These are phyloP conservation scores for Vespertilio murinus DNA, from an alignment of 2,797 vertebrate genomes.

Conservation along the genomic window DNA sequence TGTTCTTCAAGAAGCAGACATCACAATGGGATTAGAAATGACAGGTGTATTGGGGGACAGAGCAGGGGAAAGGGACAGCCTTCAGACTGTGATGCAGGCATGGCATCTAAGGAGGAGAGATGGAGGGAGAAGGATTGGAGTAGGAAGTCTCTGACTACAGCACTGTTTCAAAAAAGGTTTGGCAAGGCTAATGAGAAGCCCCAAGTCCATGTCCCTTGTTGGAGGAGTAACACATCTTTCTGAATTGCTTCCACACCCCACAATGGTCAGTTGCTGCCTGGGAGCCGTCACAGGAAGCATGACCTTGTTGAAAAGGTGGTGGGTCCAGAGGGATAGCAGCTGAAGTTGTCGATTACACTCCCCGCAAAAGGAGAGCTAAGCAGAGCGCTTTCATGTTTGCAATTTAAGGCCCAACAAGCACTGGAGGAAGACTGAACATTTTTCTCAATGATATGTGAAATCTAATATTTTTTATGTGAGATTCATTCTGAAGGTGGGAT, in stretches of 20 bases:
- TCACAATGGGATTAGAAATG: not conserved
- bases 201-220: not conserved
- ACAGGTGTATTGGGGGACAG: not conserved
- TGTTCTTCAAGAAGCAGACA: not conserved
- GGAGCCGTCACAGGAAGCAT: not conserved
- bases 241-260: not conserved
- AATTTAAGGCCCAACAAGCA: not conserved
- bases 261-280: not conserved
- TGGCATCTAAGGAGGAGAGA: not conserved
- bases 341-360: not conserved
- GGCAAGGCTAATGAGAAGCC: not conserved
- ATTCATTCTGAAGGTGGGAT: conserved; percentile 11
- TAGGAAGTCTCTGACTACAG: not conserved
- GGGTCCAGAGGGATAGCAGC: not conserved
- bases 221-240: not conserved
- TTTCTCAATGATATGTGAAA: not conserved
- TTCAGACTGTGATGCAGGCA: not conserved
- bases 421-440: not conserved
- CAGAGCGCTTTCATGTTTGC: not conserved
- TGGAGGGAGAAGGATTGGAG: not conserved
- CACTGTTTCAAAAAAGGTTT: not conserved
- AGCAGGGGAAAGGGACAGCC: not conserved
- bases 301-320: not conserved
- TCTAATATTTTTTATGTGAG: conserved; percentile 6
- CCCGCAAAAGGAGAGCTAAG: not conserved